Conservation (phyloP, 2,888 invertebrate species). For the Chrysolina americana region DNA sequence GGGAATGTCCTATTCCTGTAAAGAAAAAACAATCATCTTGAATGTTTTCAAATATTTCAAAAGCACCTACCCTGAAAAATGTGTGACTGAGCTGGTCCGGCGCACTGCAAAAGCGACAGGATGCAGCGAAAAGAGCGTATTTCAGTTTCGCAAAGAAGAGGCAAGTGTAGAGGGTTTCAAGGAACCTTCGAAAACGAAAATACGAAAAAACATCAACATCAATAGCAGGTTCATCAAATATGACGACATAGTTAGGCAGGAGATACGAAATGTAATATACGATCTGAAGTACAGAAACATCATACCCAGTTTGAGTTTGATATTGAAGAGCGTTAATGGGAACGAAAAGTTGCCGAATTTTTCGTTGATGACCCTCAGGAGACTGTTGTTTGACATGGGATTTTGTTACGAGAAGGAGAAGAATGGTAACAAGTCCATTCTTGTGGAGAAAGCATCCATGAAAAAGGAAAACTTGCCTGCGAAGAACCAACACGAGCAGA, state of each 20-base stretch:
- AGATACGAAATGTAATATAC: slow-evolving; percentile 65
- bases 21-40: slow-evolving; percentile 68
- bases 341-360: slow-evolving; percentile 64
- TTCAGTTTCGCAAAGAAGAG: slow-evolving; percentile 68
- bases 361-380: slow-evolving; percentile 66
- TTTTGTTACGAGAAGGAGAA: slow-evolving; percentile 65
- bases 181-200: slow-evolving; percentile 66
- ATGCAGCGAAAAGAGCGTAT: slow-evolving; percentile 68
- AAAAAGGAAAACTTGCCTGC: slow-evolving; percentile 33
- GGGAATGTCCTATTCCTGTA: slow-evolving; percentile 68
- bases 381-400: slow-evolving; percentile 68
- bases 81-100: slow-evolving; percentile 66
- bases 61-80: slow-evolving; percentile 62
- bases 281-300: slow-evolving; percentile 65
- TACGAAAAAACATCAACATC: slow-evolving; percentile 66
- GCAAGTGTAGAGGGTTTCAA: slow-evolving; percentile 66
- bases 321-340: slow-evolving; percentile 64
- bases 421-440: slow-evolving; percentile 64
- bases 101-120: slow-evolving; percentile 67
- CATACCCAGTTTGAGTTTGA: slow-evolving; percentile 65
- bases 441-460: slow-evolving; percentile 60
- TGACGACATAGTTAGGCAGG: slow-evolving; percentile 63
- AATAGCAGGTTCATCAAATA: slow-evolving; percentile 68
- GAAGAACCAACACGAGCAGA: slow-evolving; percentile 32
- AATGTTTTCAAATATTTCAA: slow-evolving; percentile 69